Evolutionary conservation across 2,797 vertebrate species (phyloP).

Genomic region (Centroberyx gerrardi): DNA sequence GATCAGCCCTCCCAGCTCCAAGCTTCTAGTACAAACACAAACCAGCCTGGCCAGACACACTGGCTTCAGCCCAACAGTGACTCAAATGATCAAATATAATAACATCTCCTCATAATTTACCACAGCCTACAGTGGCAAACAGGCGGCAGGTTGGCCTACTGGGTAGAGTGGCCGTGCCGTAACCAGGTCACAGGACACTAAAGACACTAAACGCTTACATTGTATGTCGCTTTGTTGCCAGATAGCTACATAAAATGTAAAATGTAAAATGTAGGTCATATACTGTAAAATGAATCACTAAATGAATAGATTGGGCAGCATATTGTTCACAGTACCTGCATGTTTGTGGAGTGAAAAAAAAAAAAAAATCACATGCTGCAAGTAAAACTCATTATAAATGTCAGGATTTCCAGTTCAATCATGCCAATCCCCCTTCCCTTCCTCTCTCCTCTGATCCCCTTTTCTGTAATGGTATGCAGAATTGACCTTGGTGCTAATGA

Average conservation of each 20-base stretch:
- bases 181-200: too few relatives aligned
- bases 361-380: not conserved
- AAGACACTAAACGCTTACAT: too few relatives aligned
- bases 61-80: too few relatives aligned
- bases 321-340: not conserved
- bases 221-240: too few relatives aligned
- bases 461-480: conserved; percentile 8
- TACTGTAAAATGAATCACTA: not conserved
- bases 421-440: not conserved
- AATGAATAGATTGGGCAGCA: not conserved
- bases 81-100: conserved; percentile 6
- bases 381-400: not conserved
- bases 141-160: not conserved
- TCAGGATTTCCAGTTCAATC: conserved; percentile 22
- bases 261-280: not conserved
- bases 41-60: conserved; percentile 12
- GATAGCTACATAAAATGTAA: not conserved
- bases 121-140: not conserved
- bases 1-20: conserved; percentile 5
- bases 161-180: too few relatives aligned
- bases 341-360: not conserved
- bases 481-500: conserved; percentile 61
- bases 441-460: conserved; percentile 14
- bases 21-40: conserved; percentile 28
- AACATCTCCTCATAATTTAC: not conserved